phyloP scores from a whole-genome alignment of 2,888 invertebrate genomes.

The Cremastinae sp. region DNA sequence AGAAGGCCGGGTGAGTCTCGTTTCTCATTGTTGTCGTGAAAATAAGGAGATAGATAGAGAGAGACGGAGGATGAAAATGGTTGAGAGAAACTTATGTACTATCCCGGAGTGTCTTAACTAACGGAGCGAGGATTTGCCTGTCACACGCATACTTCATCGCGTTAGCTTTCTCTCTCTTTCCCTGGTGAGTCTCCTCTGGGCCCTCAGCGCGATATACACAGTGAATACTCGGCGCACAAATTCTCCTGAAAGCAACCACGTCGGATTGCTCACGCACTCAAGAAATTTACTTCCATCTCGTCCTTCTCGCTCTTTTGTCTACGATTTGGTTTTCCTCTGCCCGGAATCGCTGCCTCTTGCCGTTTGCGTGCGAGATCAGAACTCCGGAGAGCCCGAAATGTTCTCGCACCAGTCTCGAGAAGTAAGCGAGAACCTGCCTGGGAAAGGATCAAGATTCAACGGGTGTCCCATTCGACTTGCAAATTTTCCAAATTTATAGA shows the following conservation, averaged over 20 bases:
- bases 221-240: not conserved
- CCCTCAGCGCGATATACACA: too few relatives aligned
- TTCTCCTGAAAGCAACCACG: conserved; percentile 28
- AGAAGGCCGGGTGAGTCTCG: not conserved
- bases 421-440: too few relatives aligned
- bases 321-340: too few relatives aligned
- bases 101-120: conserved; percentile 47
- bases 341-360: too few relatives aligned
- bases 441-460: too few relatives aligned
- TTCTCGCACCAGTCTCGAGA: too few relatives aligned
- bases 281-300: conserved; percentile 24
- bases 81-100: conserved; percentile 7
- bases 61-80: conserved; percentile 1
- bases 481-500: too few relatives aligned
- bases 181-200: not conserved
- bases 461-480: too few relatives aligned
- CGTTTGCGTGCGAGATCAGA: too few relatives aligned
- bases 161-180: conserved; percentile 38
- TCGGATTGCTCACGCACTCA: conserved; percentile 50
- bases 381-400: too few relatives aligned
- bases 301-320: too few relatives aligned
- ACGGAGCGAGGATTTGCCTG: conserved; percentile 60
- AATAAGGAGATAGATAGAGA: not conserved
- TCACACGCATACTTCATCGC: conserved; percentile 56
- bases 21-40: conserved; percentile 4